phyloP scores from a whole-genome alignment of 2,797 vertebrate species.

The Smutsia gigantea region DNA sequence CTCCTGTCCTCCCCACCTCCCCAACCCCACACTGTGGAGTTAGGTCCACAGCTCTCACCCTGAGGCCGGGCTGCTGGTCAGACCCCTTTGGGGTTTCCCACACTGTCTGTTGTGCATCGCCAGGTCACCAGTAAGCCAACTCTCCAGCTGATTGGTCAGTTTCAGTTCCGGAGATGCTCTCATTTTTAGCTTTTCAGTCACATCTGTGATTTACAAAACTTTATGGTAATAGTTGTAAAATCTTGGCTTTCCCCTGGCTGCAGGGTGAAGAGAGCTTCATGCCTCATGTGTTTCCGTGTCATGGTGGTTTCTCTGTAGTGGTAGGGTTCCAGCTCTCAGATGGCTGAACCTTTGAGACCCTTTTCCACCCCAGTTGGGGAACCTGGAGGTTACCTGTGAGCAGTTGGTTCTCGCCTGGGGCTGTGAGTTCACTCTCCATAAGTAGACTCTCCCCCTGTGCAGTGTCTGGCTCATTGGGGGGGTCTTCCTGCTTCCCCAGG shows the following conservation, averaged over 20 bases:
- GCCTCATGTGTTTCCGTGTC: not conserved
- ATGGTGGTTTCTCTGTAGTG: not conserved
- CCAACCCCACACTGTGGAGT: not conserved
- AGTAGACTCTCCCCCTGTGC: not conserved
- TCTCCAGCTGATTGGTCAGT: not conserved
- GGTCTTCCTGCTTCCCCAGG: constrained; percentile 84
- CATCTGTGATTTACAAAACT: not conserved
- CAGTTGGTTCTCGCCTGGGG: not conserved
- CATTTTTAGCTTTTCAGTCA: not conserved
- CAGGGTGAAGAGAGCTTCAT: not conserved
- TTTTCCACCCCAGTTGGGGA: not conserved
- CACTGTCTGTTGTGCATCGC: not conserved
- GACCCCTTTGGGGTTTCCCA: not conserved
- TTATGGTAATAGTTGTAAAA: not conserved
- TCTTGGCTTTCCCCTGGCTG: not conserved
- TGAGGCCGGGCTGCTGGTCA: not conserved
- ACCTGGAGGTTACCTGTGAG: not conserved
- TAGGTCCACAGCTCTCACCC: not conserved
- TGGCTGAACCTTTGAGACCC: not conserved
- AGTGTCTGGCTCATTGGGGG: not conserved
- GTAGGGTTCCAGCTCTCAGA: not conserved
- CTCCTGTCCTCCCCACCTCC: fast-evolving
- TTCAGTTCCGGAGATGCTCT: not conserved
- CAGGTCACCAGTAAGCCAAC: not conserved
- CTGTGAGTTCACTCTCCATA: not conserved